Evolutionary conservation across 2,888 invertebrate species (phyloP).

Genomic region (Junonia oenone): DNA sequence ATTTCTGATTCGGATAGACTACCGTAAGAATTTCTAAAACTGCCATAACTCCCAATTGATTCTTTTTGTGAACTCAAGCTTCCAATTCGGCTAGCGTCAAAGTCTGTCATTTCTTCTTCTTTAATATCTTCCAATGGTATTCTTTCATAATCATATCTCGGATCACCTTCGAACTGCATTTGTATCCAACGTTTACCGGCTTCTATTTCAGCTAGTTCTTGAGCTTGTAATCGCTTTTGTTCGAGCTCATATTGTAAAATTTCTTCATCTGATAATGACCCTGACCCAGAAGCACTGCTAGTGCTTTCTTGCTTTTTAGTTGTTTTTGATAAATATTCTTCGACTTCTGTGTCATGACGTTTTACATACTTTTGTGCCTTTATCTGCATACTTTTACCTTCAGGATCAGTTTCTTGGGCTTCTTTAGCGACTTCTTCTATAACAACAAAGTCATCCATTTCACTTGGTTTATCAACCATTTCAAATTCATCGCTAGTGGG

Average conservation of each 20-base stretch:
- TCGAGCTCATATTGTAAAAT: conserved; percentile 84
- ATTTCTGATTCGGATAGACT: conserved; percentile 96
- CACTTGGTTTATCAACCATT: conserved; percentile 91
- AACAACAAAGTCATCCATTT: conserved; percentile 92
- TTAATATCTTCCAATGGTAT: conserved; percentile 94
- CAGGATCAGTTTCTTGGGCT: conserved; percentile 89
- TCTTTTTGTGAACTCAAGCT: conserved; percentile 88
- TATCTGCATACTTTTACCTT: conserved; percentile 89
- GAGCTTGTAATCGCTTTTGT: conserved; percentile 74
- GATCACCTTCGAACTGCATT: conserved; percentile 90
- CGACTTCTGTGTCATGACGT: conserved; percentile 84
- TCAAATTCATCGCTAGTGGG: conserved; percentile 92
- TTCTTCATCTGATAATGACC: conserved; percentile 81
- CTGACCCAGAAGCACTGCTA: conserved; percentile 79
- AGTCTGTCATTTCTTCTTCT: conserved; percentile 93
- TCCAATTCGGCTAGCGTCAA: conserved; percentile 88
- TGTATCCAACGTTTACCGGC: conserved; percentile 93
- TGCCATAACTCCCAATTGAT: conserved; percentile 88
- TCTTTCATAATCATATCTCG: conserved; percentile 88
- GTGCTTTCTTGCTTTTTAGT: conserved; percentile 82
- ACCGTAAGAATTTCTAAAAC: conserved; percentile 92
- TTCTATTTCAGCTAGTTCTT: conserved; percentile 79
- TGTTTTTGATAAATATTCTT: conserved; percentile 84
- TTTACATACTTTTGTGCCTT: conserved; percentile 72
- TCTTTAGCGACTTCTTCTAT: conserved; percentile 93